phyloP scores from a whole-genome alignment of 1,140 invertebrate genomes.

The Trachymyrmex septentrionalis region DNA sequence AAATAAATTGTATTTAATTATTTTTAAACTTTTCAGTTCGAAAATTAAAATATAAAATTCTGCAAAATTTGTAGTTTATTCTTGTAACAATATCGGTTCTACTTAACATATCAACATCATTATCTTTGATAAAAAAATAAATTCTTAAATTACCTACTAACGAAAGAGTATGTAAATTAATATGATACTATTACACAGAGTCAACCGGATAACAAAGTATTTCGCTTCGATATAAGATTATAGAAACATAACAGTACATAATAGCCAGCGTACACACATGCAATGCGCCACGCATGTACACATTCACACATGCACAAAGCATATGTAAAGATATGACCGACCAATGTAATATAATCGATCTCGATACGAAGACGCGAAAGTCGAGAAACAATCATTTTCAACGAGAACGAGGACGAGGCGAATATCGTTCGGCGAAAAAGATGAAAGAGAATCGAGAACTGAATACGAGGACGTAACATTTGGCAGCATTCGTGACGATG shows the following conservation, averaged over 20 bases:
- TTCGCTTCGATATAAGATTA: background rate
- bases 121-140: background rate
- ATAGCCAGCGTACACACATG: background rate
- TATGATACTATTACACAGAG: background rate
- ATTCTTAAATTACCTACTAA: background rate
- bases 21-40: background rate
- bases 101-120: background rate
- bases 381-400: background rate
- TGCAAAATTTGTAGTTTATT: background rate
- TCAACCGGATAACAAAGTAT: background rate
- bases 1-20: background rate
- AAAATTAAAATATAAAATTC: background rate
- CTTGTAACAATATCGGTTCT: background rate
- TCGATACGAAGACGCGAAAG: background rate
- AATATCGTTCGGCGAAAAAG: background rate
- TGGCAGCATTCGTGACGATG: constrained; percentile 7
- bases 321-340: background rate
- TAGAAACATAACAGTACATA: background rate
- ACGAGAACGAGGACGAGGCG: background rate
- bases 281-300: background rate
- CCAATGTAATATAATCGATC: background rate
- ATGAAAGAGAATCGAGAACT: background rate
- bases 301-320: background rate
- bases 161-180: background rate
- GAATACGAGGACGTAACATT: background rate